Base-by-base conservation (phyloP, 2,797 vertebrate species). In the Zalophus californianus region DNA sequence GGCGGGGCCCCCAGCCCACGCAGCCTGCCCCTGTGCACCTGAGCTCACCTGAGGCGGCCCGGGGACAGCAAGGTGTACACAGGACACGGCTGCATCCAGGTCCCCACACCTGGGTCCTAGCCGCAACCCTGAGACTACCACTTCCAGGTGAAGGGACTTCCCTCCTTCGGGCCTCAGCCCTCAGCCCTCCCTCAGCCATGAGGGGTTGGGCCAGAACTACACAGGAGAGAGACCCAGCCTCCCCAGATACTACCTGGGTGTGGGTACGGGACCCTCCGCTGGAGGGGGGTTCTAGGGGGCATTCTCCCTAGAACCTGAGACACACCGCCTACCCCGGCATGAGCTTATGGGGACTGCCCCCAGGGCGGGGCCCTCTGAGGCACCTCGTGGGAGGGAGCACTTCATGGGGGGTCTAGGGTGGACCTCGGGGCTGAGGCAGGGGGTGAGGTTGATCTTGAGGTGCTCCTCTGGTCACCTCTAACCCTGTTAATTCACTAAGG, bases 321-420 rank as follows among this genome's bases (percentile, higher is more conserved):
- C 12, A 16, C 1, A 3, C 7, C 0, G 2, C 66, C 72, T 27
- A 25, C 75, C 15, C 52, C 10, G 41, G 27, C 7, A 0, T 3
- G 5, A 56, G 41, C 56, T 75, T 75, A 16, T 0, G 27, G 29
- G 56, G 16, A 10, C 56, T 23, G 7, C 27, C 54, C 27, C 54
- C 15, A 7, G 41, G 44, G 25, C 12, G 9, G 80, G 27, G 58
- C n/a, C 32, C 66, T 27, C 27, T 7, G 56, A n/a, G 60, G 21
- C 25, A 35, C n/a, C 52, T 18, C 1, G 0, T 1, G n/a, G 20
- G 25, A 12, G 48, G 10, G 13, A 35, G 58, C 25, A 52, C 56
- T 16, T 35, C 41, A 6, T 38, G 58, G 44, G 60, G 21, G 35
- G 13, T 62, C 72, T 18, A 3, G 50, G 27, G 35, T 16, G 35